phyloP scores from a whole-genome alignment of 1,140 invertebrate genomes.

The Polypedilum vanderplanki region DNA sequence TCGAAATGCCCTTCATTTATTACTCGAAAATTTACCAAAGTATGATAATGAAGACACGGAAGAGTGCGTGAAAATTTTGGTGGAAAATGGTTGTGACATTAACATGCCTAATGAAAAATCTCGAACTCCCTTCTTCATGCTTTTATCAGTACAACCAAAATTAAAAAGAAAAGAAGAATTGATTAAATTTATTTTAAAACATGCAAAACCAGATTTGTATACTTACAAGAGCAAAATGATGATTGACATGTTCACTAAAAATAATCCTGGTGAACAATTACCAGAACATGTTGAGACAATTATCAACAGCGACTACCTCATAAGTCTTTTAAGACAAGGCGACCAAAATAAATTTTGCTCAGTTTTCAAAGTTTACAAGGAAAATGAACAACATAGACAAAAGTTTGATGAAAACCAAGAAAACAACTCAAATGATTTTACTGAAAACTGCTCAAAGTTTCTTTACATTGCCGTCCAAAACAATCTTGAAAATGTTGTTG shows the following conservation, averaged over 20 bases:
- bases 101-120: constrained; percentile 56
- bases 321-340: neutral
- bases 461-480: neutral
- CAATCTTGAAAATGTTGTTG: neutral
- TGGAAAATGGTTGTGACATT: constrained; percentile 53
- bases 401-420: neutral
- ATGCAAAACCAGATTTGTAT: constrained; percentile 50
- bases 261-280: constrained; percentile 46
- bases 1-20: constrained; percentile 55
- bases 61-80: constrained; percentile 47
- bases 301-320: neutral
- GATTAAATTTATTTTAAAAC: constrained; percentile 46
- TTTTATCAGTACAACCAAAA: constrained; percentile 50
- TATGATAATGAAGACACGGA: constrained; percentile 44
- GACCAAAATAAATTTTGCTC: neutral
- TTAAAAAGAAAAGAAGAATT: constrained; percentile 43
- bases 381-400: neutral
- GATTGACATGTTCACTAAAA: constrained; percentile 49
- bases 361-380: neutral
- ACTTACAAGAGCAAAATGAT: constrained; percentile 50
- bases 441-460: constrained; percentile 2
- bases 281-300: neutral
- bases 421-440: neutral
- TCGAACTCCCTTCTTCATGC: constrained; percentile 57
- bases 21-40: constrained; percentile 52